Evolutionary conservation across 2,797 vertebrate species (phyloP).

Genomic region (Petrocephalus schoutedeni): DNA sequence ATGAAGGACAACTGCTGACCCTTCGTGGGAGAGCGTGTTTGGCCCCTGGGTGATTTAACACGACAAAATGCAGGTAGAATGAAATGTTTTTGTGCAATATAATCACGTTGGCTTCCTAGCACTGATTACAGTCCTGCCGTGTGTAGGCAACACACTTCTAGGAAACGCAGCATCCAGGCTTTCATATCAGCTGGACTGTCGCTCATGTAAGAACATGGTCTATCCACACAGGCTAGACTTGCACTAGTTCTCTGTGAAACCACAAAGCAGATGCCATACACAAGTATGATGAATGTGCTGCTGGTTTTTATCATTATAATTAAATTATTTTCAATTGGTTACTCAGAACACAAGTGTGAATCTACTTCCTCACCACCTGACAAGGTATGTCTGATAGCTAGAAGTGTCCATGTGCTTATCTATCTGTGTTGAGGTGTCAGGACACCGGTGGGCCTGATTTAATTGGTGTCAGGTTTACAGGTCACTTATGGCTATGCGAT

Average conservation of each 20-base stretch:
- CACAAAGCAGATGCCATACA: conserved; percentile 2
- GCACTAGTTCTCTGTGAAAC: background rate
- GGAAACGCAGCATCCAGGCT: background rate
- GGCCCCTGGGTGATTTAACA: background rate
- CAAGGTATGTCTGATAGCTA: background rate
- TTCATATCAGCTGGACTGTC: background rate
- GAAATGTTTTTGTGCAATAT: background rate
- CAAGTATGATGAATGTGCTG: background rate
- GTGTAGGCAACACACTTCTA: background rate
- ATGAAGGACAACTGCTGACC: background rate
- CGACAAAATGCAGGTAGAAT: background rate
- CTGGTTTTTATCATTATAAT: background rate
- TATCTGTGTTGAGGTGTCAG: background rate
- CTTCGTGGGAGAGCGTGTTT: background rate
- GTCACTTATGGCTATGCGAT: background rate
- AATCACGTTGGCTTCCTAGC: background rate
- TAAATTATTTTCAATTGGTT: background rate
- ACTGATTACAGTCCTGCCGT: background rate
- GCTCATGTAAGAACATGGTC: background rate
- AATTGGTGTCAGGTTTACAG: background rate
- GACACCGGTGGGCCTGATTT: background rate
- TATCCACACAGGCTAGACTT: background rate
- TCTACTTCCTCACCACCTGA: background rate
- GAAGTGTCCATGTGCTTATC: background rate
- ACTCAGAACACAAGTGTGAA: background rate